These are phyloP conservation scores for Thera britannica DNA, from an alignment of 2,888 invertebrate species.

Conservation along the genomic window DNA sequence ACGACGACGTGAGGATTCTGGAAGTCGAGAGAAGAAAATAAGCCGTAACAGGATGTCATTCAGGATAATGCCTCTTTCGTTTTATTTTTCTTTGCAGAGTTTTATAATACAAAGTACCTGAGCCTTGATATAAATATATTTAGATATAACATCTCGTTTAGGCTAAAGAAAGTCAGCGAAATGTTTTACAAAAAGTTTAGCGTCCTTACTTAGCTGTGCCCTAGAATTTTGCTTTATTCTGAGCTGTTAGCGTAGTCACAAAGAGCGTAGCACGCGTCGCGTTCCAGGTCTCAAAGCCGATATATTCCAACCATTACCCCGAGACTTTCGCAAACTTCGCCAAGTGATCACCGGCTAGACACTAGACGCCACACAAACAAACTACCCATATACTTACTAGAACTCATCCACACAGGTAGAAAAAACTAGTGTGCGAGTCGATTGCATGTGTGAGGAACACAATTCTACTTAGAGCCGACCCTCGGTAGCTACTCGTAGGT, in stretches of 20 bases:
- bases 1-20: slow-evolving; percentile 80
- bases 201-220: slow-evolving; percentile 41
- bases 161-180: slow-evolving; percentile 33
- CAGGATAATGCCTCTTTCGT: slow-evolving; percentile 78
- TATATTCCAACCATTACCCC: slow-evolving; percentile 70
- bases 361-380: slow-evolving; percentile 66
- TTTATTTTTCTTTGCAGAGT: slow-evolving; percentile 70
- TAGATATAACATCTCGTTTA: slow-evolving; percentile 23
- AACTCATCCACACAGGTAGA: slow-evolving; percentile 69
- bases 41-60: slow-evolving; percentile 84
- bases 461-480: slow-evolving; percentile 71
- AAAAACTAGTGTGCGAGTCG: slow-evolving; percentile 66
- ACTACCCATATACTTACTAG: slow-evolving; percentile 68
- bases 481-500: slow-evolving; percentile 80
- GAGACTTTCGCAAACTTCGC: slow-evolving; percentile 70
- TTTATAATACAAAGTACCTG: slow-evolving; percentile 51
- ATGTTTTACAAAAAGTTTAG: slow-evolving; percentile 35
- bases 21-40: slow-evolving; percentile 78
- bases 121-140: slow-evolving; percentile 30
- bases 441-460: slow-evolving; percentile 66
- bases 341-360: slow-evolving; percentile 75
- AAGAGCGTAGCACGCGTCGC: slow-evolving; percentile 50
- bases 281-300: slow-evolving; percentile 62
- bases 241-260: slow-evolving; percentile 58
- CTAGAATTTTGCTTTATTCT: slow-evolving; percentile 54